These are phyloP conservation scores for Mermis nigrescens DNA, from an alignment of 2,888 invertebrate species.

Conservation along the genomic window DNA sequence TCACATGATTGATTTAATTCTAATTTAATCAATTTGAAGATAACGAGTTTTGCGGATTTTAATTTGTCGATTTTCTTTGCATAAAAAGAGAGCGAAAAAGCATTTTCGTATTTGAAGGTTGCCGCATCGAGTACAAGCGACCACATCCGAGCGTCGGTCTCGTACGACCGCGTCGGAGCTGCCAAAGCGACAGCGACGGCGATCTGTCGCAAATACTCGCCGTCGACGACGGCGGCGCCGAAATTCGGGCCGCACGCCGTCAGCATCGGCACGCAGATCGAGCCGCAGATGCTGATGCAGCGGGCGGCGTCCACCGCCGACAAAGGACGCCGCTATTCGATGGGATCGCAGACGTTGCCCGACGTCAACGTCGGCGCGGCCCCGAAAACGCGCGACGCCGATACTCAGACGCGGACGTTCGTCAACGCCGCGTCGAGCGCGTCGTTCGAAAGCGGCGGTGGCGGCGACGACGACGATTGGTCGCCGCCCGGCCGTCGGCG, in stretches of 20 bases:
- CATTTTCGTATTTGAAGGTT: neutral
- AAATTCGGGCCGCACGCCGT: neutral
- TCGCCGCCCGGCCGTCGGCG: slow-evolving; percentile 42
- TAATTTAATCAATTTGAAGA: too few species aligned
- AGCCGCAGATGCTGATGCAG: too few species aligned
- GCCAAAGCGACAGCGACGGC: too few species aligned
- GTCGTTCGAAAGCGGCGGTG: slow-evolving; percentile 23
- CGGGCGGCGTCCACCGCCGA: too few species aligned
- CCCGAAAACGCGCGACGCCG: neutral
- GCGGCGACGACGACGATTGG: slow-evolving; percentile 42
- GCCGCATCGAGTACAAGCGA: neutral
- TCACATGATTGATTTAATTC: too few species aligned
- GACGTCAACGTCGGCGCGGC: neutral
- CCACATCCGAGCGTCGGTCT: too few species aligned
- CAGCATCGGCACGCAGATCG: too few species aligned
- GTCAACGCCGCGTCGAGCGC: neutral
- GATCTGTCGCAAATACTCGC: neutral
- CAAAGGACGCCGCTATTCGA: too few species aligned
- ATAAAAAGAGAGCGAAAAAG: neutral
- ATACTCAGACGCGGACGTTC: neutral
- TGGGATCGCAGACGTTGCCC: neutral
- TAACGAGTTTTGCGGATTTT: too few species aligned
- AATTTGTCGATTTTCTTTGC: too few species aligned
- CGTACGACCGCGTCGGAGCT: too few species aligned
- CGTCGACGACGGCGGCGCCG: slow-evolving; percentile 1